Evolutionary conservation across 2,113 vertebrate species (phyloP), one percentile per base, ranked within the genome.

Genomic region (Pollimyrus isidori): DNA sequence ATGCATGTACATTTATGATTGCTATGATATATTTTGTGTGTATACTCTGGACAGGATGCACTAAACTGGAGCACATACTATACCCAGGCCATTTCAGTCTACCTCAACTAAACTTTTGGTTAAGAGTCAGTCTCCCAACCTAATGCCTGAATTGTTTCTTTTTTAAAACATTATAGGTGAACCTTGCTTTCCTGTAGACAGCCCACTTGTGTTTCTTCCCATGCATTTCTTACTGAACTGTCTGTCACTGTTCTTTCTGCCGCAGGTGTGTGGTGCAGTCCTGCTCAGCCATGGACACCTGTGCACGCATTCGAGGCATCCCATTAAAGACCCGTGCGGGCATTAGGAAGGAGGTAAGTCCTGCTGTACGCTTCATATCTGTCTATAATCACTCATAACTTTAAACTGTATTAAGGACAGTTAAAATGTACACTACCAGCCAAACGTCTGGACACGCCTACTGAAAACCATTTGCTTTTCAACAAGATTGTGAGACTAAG

Each of bases 281-380:
- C 89, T 87, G 13, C 88, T 89, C 91, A 92, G 91, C 90, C 76
- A 99, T 99, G 98, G 98, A 98, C 21, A 86, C 94, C 48, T 96
- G 94, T 48, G 89, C 95, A 89, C 95, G 94, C 90, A 93, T 96
- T 90, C 95, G 94, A 94, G 95, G 95, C 90, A 95, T 92, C 91
- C 96, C 93, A 9, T 17, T 93, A 49, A 98, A 96, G 93, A 94
- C 95, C 87, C 96, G 95, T 91, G 88, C 96, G 73, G 94, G 96
- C n/a, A 90, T 97, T 86, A 96, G 95, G 93, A 99, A 97, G 93
- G 93, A 94, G 94, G 93, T 94, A 52, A 62, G 65, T 1, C 88
- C 76, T n/a, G 3, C 19, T 42, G 1, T n/a, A 9, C 11, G 56
- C 53, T 85, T 48, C 19, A 23, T 53, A 48, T 62, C 0, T 89